Base-by-base conservation (phyloP, 2,113 vertebrate species). In the Gymnarchus niloticus region DNA sequence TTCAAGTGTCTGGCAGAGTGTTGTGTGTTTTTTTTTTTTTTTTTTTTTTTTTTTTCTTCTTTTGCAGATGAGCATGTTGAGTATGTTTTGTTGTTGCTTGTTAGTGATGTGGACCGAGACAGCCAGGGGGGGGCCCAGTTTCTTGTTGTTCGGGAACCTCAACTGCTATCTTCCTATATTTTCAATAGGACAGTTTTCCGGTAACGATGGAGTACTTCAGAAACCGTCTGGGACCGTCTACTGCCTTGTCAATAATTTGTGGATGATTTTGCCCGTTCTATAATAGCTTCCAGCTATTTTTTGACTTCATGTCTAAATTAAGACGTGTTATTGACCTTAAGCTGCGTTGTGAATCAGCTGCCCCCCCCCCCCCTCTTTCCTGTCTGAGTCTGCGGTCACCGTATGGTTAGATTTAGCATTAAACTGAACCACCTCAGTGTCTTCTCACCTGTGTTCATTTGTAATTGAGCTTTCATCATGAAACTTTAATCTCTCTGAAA, bases 391-490 rank as follows among this genome's bases (percentile, higher is more conserved):
- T 56, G 33, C 59, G 21, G 6, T 86, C 59, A 25, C 44, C 41
- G 25, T 81, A 48, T 51, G 54, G 49, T 28, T 82, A 46, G 86
- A 69, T 37, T n/a, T 69, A 41, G 57, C 28, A 69, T 88, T 83
- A 89, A 87, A 61, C 61, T 25, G 81, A 82, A 77, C 46, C 88
- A 81, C 85, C 83, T 89, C 83, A 57, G 86, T 76, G 87, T 44
- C n/a, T 61, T 85, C 56, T 87, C 44, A 46, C 25, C 37, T 48
- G 76, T 86, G 52, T 82, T 61, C 52, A 48, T 59, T 85, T 78
- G n/a, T 69, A 19, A 37, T 41, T 44, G 87, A n/a, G n/a, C n/a
- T 77, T 88, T 23, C 0, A 56, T 73, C 33, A 17, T 37, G 14
- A 73, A 73, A 17, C 61, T 21, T 19, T 44, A 73, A 73, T 37